phyloP scores from a whole-genome alignment of 2,888 invertebrate genomes.

The Eledona agricola region DNA sequence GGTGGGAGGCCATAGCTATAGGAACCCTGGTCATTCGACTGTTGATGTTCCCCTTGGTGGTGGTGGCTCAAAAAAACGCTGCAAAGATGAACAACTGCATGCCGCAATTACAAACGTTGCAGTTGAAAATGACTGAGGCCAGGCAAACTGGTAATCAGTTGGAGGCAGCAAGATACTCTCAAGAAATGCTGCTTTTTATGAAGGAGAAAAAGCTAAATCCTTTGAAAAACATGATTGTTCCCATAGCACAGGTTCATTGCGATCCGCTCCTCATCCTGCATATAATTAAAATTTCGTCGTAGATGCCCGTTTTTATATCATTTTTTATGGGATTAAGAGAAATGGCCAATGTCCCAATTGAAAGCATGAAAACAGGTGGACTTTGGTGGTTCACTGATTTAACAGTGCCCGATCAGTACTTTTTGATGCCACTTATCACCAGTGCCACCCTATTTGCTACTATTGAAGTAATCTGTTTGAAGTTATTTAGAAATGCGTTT shows the following conservation, averaged over 20 bases:
- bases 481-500: conserved; percentile 4
- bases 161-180: conserved; percentile 77
- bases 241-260: conserved; percentile 75
- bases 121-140: conserved; percentile 87
- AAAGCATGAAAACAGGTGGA: conserved; percentile 89
- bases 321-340: conserved; percentile 87
- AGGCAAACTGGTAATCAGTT: conserved; percentile 80
- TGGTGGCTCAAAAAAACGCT: conserved; percentile 81
- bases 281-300: conserved; percentile 38
- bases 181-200: conserved; percentile 85
- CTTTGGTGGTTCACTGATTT: conserved; percentile 93
- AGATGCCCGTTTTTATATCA: conserved; percentile 89
- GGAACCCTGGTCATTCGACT: conserved; percentile 82
- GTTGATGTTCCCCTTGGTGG: conserved; percentile 84
- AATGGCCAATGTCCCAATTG: conserved; percentile 92
- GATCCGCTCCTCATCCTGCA: too few species aligned
- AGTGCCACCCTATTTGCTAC: conserved; percentile 83
- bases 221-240: conserved; percentile 79
- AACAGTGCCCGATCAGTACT: conserved; percentile 90
- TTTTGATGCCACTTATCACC: conserved; percentile 85
- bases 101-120: conserved; percentile 85
- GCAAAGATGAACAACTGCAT: conserved; percentile 84
- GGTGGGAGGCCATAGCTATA: conserved; percentile 89
- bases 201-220: conserved; percentile 83
- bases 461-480: conserved; percentile 70